A percentile compares a stretch with the other conserved stretches of the same genome.
Conservation (phyloP, 2,113 vertebrate species). For the Chloropsis hardwickii region DNA sequence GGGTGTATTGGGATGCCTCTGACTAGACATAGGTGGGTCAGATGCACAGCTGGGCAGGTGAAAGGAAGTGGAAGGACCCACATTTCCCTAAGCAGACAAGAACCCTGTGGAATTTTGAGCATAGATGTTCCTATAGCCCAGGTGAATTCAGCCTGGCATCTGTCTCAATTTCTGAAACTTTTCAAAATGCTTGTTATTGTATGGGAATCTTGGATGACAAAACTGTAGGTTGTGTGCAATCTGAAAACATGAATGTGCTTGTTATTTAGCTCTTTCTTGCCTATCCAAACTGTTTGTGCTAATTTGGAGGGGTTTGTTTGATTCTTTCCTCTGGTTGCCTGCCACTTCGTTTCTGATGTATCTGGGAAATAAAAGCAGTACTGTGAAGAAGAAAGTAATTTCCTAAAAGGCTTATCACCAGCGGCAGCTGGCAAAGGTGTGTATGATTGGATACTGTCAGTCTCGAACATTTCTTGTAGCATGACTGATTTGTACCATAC, state of each 20-base stretch:
- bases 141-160: not conserved
- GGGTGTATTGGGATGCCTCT: rapidly evolving
- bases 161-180: not conserved
- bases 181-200: not conserved
- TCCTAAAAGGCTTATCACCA: not conserved
- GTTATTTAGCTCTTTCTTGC: not conserved
- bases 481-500: not conserved
- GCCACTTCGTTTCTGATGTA: not conserved
- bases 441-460: not conserved
- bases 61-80: not conserved
- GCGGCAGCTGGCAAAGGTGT: not conserved
- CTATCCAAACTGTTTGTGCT: not conserved
- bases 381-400: not conserved
- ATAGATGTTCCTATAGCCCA: not conserved
- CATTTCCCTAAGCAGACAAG: not conserved
- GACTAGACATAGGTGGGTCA: not conserved
- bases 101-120: not conserved
- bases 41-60: not conserved
- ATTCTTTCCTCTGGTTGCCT: not conserved
- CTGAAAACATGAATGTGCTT: rapidly evolving
- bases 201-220: not conserved
- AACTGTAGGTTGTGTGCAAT: not conserved
- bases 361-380: not conserved
- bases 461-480: not conserved
- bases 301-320: not conserved